These are phyloP conservation scores for Callospermophilus lateralis DNA, from an alignment of 2,113 vertebrate genomes.

Conservation along the genomic window DNA sequence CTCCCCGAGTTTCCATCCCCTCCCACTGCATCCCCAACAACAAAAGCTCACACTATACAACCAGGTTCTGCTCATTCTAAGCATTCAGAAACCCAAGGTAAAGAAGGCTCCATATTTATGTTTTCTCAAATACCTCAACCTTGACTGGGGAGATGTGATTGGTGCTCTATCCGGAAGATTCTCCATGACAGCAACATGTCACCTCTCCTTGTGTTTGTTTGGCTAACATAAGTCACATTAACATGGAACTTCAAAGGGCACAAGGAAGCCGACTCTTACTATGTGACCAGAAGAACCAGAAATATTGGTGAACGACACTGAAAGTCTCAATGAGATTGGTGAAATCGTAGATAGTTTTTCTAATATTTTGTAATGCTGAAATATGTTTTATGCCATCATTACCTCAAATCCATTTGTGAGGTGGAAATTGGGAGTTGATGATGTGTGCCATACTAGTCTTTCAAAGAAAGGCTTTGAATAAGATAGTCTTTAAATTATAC, in stretches of 20 bases:
- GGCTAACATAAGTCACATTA: neutral
- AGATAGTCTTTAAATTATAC: neutral
- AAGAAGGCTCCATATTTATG: neutral
- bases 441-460: neutral
- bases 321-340: neutral
- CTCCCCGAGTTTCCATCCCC: too few relatives aligned
- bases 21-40: too few relatives aligned
- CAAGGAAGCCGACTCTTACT: neutral
- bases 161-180: neutral
- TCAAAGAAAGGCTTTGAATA: neutral
- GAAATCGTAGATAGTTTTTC: neutral
- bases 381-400: neutral
- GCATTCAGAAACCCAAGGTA: neutral
- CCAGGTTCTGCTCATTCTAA: neutral
- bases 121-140: neutral
- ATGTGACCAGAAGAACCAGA: neutral
- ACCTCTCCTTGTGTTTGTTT: neutral
- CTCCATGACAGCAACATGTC: neutral
- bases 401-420: neutral
- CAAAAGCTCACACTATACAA: neutral
- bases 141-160: neutral
- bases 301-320: neutral
- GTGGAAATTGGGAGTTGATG: neutral
- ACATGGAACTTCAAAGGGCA: neutral
- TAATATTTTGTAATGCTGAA: neutral